Percentiles rank a stretch among this genome's conserved stretches.
Evolutionary conservation across 2,888 invertebrate species (phyloP).

Genomic region (Bimastos eiseni): DNA sequence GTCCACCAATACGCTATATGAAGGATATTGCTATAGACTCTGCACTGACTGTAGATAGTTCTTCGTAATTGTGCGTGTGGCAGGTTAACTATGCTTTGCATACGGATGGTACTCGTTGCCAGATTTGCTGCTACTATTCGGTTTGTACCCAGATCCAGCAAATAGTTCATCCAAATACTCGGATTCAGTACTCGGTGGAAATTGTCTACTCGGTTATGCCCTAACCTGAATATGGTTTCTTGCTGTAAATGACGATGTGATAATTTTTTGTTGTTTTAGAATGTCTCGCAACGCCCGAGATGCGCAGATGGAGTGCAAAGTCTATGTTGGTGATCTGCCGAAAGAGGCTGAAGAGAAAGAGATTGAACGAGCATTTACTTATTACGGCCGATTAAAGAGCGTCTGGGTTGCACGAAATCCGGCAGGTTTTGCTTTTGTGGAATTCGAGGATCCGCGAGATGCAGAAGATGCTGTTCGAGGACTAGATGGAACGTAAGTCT

Average conservation of each 20-base stretch:
- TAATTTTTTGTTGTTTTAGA: not conserved
- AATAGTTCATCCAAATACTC: no score
- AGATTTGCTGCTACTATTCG: no score
- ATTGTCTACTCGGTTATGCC: no score
- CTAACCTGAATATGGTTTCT: not conserved
- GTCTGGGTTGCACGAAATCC: conserved; percentile 61
- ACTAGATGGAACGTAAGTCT: conserved; percentile 75
- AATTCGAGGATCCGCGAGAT: conserved; percentile 84
- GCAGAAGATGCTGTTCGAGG: conserved; percentile 85
- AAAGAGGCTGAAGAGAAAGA: conserved; percentile 31
- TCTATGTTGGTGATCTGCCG: conserved; percentile 35
- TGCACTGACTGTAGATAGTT: no score
- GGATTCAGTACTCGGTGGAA: no score
- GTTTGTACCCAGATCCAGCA: no score
- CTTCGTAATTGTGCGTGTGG: no score
- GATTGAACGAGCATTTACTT: conserved; percentile 35
- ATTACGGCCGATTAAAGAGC: conserved; percentile 48
- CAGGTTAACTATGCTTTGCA: no score
- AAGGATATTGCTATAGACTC: no score
- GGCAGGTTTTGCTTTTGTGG: conserved; percentile 80
- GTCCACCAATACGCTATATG: no score
- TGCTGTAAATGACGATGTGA: not conserved
- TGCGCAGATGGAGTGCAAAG: conserved; percentile 26
- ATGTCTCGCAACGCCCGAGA: conserved; percentile 24
- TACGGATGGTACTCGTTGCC: no score